A percentile compares a stretch with the other conserved stretches of the same genome.
Conservation (phyloP, 2,797 vertebrate genomes). For the Sebastes miniatus region DNA sequence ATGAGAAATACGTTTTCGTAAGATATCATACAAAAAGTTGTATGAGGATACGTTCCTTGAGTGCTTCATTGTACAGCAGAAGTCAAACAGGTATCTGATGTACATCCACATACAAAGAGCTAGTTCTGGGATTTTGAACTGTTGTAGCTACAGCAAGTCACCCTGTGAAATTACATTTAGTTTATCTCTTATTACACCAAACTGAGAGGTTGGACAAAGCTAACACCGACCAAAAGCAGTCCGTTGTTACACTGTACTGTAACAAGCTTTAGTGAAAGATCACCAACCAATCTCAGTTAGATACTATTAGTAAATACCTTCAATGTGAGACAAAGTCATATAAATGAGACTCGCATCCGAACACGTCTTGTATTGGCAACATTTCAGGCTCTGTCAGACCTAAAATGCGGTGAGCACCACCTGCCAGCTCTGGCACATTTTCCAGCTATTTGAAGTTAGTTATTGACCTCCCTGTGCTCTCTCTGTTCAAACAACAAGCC, state of each 20-base stretch:
- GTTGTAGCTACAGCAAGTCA: neutral
- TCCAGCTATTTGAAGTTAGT: conserved; percentile 66
- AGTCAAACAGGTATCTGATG: neutral
- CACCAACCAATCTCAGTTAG: neutral
- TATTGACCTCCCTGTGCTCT: conserved; percentile 69
- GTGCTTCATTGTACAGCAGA: neutral
- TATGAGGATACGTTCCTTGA: neutral
- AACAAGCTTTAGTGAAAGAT: neutral
- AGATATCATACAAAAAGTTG: neutral
- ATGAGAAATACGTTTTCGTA: rapidly evolving
- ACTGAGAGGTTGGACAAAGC: neutral
- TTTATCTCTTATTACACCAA: neutral
- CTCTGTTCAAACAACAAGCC: conserved; percentile 65
- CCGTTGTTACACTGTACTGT: neutral
- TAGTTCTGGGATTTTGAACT: neutral
- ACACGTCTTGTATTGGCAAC: conserved; percentile 26
- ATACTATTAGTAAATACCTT: neutral
- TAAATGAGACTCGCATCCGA: conserved; percentile 16
- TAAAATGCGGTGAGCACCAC: conserved; percentile 42
- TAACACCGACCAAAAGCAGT: neutral
- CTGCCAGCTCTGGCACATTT: conserved; percentile 58
- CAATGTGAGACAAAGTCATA: neutral
- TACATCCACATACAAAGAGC: neutral
- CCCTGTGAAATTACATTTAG: neutral
- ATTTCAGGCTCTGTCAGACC: conserved; percentile 12